These are phyloP conservation scores for Triplophysa yarkandensis DNA, from an alignment of 2,797 vertebrate genomes.

Conservation along the genomic window DNA sequence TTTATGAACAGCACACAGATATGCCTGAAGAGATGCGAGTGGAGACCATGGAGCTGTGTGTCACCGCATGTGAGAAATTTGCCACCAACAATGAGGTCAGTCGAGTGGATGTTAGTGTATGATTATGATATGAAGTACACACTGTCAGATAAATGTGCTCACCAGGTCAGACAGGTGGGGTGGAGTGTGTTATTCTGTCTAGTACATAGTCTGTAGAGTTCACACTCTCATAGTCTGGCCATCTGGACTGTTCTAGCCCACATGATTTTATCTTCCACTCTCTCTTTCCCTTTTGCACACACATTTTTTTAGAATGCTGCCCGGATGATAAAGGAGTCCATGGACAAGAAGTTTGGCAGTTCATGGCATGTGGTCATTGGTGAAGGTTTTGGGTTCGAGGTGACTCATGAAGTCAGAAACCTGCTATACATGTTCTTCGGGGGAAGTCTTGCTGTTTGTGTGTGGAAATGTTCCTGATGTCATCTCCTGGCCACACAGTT, in stretches of 20 bases:
- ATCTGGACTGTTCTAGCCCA: constrained; percentile 51
- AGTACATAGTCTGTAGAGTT: constrained; percentile 41
- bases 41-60: constrained; percentile 81
- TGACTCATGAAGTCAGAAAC: constrained; percentile 96
- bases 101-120: constrained; percentile 59
- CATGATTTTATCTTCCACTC: constrained; percentile 29
- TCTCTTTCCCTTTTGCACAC: neutral
- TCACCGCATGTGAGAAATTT: constrained; percentile 90
- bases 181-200: constrained; percentile 45
- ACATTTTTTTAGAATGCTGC: constrained; percentile 73
- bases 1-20: constrained; percentile 86
- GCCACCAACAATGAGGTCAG: constrained; percentile 93
- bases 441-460: constrained; percentile 91
- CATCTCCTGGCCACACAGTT: constrained; percentile 32
- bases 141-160: constrained; percentile 21
- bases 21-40: constrained; percentile 95
- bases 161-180: constrained; percentile 39
- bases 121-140: constrained; percentile 40
- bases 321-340: constrained; percentile 99
- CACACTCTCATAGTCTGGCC: constrained; percentile 44
- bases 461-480: constrained; percentile 96
- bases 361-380: constrained; percentile 99
- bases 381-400: constrained; percentile 96
- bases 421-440: constrained; percentile 98
- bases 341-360: constrained; percentile 99